Evolutionary conservation across 2,888 invertebrate genomes (phyloP), one percentile per base, ranked within the genome.

Genomic region (Dromius quadrimaculatus): DNA sequence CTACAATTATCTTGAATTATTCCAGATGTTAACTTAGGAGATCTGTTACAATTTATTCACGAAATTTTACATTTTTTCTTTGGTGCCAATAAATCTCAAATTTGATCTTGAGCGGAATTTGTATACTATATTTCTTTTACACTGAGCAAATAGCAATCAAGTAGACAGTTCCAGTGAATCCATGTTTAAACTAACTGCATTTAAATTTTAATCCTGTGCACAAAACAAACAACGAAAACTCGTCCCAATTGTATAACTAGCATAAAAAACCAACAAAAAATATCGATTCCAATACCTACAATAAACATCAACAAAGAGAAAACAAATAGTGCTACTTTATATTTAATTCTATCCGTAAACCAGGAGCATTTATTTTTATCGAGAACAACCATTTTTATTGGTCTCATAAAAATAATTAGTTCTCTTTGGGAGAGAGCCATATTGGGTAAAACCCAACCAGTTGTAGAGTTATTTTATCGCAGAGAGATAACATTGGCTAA

Each of bases 401-500:
- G 41, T 15, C 9, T 50, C 47, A 50, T 68, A 59, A 57, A 68
- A 68, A 68, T 68, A 68, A 68, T 68, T 68, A 59, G 43, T 20
- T 38, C 57, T 38, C 13, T 41, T 23, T 32, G 11, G 28, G 43
- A 5, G 36, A 57, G 13, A 68, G 13, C 64, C 15, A 28, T 28
- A 23, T 28, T 54, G 11, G 50, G 47, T 6, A 54, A 15, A 54
- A 28, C 28, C 50, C 28, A 11, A 36, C 41, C 41, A n/a, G 17
- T 11, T 41, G 20, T 9, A 38, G 68, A 68, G 57, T 68, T 68
- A 68, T 68, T 68, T 68, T 68, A 68, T 68, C 43, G 59, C 34
- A 9, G 43, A 20, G 28, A 70, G 70, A 70, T 70, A 70, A 50
- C 70, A 62, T 62, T 70, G 61, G 70, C 70, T 70, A 70, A 70